These are phyloP conservation scores for Oreohelix idahoensis DNA, from an alignment of 1,140 invertebrate genomes.

Conservation along the genomic window DNA sequence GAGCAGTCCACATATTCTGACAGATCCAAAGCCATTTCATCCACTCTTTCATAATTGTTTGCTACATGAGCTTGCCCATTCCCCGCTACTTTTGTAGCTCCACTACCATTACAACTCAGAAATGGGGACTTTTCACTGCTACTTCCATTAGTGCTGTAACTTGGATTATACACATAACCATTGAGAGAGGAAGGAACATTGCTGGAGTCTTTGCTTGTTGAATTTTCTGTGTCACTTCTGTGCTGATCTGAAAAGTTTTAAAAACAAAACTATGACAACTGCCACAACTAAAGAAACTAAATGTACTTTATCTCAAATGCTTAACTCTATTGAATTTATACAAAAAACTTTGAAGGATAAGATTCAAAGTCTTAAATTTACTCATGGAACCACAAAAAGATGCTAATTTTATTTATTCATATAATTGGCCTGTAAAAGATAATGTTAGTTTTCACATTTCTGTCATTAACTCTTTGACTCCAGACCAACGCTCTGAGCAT, in stretches of 20 bases:
- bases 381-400: too few relatives aligned
- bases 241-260: not conserved
- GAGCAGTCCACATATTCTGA: constrained; percentile 72
- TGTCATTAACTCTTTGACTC: too few relatives aligned
- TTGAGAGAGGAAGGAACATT: constrained; percentile 37
- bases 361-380: too few relatives aligned
- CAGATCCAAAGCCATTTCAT: constrained; percentile 77
- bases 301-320: too few relatives aligned
- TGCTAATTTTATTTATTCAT: too few relatives aligned
- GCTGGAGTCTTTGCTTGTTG: constrained; percentile 34
- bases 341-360: too few relatives aligned
- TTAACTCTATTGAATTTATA: too few relatives aligned
- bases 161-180: constrained; percentile 40
- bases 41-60: constrained; percentile 33
- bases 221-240: constrained; percentile 23
- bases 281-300: too few relatives aligned
- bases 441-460: too few relatives aligned
- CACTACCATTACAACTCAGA: constrained; percentile 10
- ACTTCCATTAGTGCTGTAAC: constrained; percentile 17
- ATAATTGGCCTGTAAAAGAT: too few relatives aligned
- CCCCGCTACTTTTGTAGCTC: constrained; percentile 30
- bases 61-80: constrained; percentile 1
- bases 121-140: constrained; percentile 28
- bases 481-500: too few relatives aligned
- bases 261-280: too few relatives aligned